Conservation (phyloP, 2,888 invertebrate species). For the Plebejus melissa region DNA sequence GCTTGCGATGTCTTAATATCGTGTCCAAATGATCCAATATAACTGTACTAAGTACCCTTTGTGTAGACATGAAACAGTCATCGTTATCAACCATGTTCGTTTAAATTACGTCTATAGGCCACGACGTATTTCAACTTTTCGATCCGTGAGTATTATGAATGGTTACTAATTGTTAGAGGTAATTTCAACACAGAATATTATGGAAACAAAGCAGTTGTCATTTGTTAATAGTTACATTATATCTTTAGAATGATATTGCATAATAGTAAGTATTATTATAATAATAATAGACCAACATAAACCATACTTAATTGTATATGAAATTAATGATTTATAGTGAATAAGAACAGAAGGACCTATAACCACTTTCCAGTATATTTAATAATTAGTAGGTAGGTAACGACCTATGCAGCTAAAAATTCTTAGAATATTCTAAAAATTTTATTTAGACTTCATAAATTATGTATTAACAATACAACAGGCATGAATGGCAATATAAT, state of each 20-base stretch:
- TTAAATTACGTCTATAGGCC: background rate
- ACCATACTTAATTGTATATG: too few relatives aligned
- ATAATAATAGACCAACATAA: too few relatives aligned
- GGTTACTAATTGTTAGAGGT: background rate
- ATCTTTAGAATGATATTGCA: background rate
- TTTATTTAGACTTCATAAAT: too few relatives aligned
- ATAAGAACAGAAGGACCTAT: too few relatives aligned
- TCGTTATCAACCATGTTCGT: background rate
- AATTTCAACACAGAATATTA: background rate
- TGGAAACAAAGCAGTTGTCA: background rate
- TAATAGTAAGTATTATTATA: background rate
- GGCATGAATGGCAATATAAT: background rate
- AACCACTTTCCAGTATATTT: too few relatives aligned
- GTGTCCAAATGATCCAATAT: background rate
- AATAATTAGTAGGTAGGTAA: too few relatives aligned
- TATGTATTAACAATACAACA: constrained; percentile 7
- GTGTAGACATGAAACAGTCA: background rate
- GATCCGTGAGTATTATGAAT: background rate
- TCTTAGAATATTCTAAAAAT: too few relatives aligned
- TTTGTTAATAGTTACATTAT: background rate
- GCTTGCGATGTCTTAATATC: background rate
- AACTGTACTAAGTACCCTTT: background rate
- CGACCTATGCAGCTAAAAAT: too few relatives aligned
- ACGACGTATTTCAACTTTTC: background rate
- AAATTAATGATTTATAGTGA: too few relatives aligned